phyloP scores from a whole-genome alignment of 2,888 invertebrate genomes.

The Pollenia angustigena region DNA sequence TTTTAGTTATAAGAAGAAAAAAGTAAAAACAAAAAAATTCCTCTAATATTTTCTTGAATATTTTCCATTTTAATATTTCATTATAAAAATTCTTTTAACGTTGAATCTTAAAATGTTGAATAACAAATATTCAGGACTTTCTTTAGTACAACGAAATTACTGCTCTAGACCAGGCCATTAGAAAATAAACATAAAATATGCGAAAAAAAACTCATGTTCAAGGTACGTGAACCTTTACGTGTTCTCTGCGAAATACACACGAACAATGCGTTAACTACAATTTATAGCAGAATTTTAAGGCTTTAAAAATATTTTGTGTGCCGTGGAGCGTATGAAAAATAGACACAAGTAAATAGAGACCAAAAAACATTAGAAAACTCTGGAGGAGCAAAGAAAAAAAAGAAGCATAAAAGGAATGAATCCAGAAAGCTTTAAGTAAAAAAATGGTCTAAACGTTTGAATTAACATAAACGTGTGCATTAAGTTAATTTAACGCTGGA shows the following conservation, averaged over 20 bases:
- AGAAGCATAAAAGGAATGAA: not conserved
- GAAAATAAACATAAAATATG: constrained; percentile 18
- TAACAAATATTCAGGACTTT: constrained; percentile 28
- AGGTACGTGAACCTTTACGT: not conserved
- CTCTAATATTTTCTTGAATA: constrained; percentile 2
- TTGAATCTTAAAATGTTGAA: constrained; percentile 18
- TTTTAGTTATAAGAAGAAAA: not conserved
- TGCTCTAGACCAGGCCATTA: constrained; percentile 7
- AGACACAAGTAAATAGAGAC: not conserved
- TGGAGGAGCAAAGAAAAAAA: constrained; percentile 3
- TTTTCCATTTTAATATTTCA: not conserved
- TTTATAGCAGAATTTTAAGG: constrained; percentile 22
- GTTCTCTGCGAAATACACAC: not conserved
- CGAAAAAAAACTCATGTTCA: constrained; percentile 25
- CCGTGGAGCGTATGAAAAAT: constrained; percentile 32
- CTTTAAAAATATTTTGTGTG: constrained; percentile 35
- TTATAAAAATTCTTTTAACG: constrained; percentile 13
- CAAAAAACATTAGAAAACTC: constrained; percentile 1
- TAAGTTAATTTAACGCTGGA: constrained; percentile 73
- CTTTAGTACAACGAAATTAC: constrained; percentile 6
- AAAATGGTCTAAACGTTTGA: constrained; percentile 58
- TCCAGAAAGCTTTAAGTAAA: constrained; percentile 6
- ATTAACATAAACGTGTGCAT: constrained; percentile 72
- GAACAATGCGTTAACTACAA: constrained; percentile 7
- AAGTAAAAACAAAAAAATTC: not conserved